A percentile compares a stretch with the other conserved stretches of the same genome.
phyloP scores from a whole-genome alignment of 2,113 vertebrate genomes.

The Muscicapa adusta region DNA sequence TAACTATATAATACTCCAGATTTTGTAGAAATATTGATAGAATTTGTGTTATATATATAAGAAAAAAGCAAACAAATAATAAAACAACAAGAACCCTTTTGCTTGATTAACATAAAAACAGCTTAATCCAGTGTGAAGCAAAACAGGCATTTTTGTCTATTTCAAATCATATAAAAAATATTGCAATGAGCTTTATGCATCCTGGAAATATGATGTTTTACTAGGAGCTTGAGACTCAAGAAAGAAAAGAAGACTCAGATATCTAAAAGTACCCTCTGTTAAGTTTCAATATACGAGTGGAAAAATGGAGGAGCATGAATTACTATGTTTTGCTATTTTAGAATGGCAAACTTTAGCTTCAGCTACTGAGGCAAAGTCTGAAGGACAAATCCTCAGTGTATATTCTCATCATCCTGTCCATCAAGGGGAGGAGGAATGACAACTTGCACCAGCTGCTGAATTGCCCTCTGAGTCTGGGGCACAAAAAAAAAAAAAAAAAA shows the following conservation, averaged over 20 bases:
- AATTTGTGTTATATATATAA: background rate
- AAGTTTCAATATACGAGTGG: background rate
- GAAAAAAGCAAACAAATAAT: background rate
- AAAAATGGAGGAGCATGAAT: background rate
- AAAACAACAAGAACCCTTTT: background rate
- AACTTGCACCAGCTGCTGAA: conserved; percentile 2
- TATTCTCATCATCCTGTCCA: background rate
- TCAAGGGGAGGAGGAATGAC: background rate
- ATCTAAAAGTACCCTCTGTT: background rate
- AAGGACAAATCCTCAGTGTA: background rate
- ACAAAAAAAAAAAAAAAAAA: background rate
- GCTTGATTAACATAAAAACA: background rate
- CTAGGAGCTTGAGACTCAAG: background rate
- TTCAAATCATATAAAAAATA: background rate
- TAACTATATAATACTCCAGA: background rate
- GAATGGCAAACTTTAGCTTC: background rate
- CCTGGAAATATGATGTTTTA: background rate
- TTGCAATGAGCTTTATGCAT: background rate
- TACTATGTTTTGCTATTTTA: background rate
- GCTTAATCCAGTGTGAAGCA: background rate
- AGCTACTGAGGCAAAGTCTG: background rate
- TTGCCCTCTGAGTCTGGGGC: background rate
- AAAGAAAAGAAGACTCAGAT: background rate
- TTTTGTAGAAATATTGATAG: background rate
- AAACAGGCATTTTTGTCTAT: background rate